Evolutionary conservation across 2,113 vertebrate genomes (phyloP).

Genomic region (Notechis scutatus): DNA sequence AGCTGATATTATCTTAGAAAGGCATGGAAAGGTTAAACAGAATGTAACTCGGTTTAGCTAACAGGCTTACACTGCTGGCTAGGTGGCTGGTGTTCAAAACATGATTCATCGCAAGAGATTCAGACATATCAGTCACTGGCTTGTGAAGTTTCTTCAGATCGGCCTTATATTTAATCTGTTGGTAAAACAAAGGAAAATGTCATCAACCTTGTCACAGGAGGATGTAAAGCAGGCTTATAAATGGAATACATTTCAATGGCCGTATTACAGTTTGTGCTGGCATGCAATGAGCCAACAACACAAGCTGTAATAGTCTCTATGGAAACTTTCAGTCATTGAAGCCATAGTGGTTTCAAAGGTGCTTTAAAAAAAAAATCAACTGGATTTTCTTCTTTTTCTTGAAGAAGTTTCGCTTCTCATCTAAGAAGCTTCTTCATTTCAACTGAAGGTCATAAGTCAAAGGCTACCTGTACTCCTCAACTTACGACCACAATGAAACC

Average conservation of each 20-base stretch:
- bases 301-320: no score
- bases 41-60: slow-evolving; percentile 5
- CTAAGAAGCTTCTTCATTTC: no score
- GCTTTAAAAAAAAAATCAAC: no score
- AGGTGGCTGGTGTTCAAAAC: slow-evolving; percentile 90
- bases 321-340: no score
- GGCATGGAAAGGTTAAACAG: background rate
- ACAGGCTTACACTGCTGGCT: slow-evolving; percentile 86
- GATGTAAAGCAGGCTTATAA: background rate
- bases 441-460: no score
- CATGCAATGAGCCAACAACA: background rate
- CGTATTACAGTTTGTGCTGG: background rate
- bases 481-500: background rate
- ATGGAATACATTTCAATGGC: background rate
- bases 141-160: slow-evolving; percentile 98
- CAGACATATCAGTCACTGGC: slow-evolving; percentile 96
- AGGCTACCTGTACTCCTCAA: no score
- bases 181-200: background rate
- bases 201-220: background rate
- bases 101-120: slow-evolving; percentile 95
- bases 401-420: no score
- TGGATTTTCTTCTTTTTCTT: no score
- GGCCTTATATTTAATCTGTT: slow-evolving; percentile 92
- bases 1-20: slow-evolving; percentile 34
- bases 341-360: no score